phyloP scores from a whole-genome alignment of 2,113 vertebrate genomes.

The Saguinus imperator region DNA sequence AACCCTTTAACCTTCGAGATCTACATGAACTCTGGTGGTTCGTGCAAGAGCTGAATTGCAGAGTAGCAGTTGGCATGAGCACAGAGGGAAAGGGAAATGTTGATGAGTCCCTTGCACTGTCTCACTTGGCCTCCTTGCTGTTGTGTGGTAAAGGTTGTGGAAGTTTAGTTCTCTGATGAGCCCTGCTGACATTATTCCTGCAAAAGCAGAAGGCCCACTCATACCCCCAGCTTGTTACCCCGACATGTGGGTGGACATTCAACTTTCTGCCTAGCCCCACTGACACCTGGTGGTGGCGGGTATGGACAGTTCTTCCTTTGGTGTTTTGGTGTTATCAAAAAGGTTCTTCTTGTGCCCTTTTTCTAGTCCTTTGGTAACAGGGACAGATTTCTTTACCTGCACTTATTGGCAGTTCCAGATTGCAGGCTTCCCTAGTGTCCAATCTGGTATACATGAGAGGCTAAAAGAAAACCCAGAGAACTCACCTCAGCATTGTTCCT shows the following conservation, averaged over 20 bases:
- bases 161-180: neutral
- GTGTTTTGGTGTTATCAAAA: neutral
- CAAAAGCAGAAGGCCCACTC: neutral
- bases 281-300: too few relatives aligned
- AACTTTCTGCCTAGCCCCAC: neutral
- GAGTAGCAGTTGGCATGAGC: neutral
- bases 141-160: too few relatives aligned
- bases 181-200: neutral
- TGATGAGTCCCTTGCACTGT: rapidly evolving
- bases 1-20: neutral
- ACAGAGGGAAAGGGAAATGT: neutral
- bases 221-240: neutral
- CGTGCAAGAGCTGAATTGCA: neutral
- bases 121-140: neutral
- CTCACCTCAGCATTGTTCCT: neutral
- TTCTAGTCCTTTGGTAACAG: neutral
- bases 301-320: neutral
- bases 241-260: neutral
- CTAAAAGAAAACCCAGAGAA: neutral
- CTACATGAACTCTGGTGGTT: neutral
- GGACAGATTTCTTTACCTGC: neutral
- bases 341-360: neutral
- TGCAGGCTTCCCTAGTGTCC: neutral
- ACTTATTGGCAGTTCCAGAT: neutral
- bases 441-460: neutral